Base-by-base conservation (phyloP, 1,140 invertebrate genomes). In the Papilio glaucus region DNA sequence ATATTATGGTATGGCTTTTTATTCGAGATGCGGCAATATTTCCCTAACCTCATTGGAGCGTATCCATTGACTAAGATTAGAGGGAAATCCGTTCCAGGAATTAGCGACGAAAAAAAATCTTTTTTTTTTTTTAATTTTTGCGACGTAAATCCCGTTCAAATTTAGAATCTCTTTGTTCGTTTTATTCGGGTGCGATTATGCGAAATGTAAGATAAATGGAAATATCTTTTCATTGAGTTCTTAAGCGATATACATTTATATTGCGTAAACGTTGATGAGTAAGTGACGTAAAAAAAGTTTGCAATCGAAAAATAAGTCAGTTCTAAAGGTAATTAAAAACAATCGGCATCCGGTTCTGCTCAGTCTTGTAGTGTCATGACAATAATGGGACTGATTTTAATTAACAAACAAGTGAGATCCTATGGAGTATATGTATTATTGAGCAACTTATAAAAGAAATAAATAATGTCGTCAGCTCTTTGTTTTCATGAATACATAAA, bases 1-100 rank as follows among this genome's bases (percentile, higher is more conserved):
- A 57, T 21, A 57, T 57, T 57, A 24, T 6, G 21, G 49, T 18
- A 21, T 24, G n/a, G n/a, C 3, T 57, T 57, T 33, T 33, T 24
- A 12, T 24, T 10, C 2, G 49, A 57, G 49, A 24, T 21, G 49
- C 12, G 21, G 49, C 12, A 21, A 57, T 57, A 57, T 57, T 57
- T 26, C 49, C 49, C 49, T 57, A 57, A 57, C 49, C 49, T 57
- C 49, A 10, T 57, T 21, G 9, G 18, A 18, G 45, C 49, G 49
- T 57, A 57, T 26, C 9, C 21, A 26, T 57, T 57, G 49, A 57
- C 49, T 57, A 57, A 57, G 49, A 57, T 57, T 57, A 57, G 21
- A 57, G 49, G 18, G 9, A 57, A 57, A 57, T 57, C 49, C 49
- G 49, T 57, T 57, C 21, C 18, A 10, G 49, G 49, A 57, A 8